These are phyloP conservation scores for Macrosiphum euphorbiae DNA, from an alignment of 2,888 invertebrate genomes.

Conservation along the genomic window DNA sequence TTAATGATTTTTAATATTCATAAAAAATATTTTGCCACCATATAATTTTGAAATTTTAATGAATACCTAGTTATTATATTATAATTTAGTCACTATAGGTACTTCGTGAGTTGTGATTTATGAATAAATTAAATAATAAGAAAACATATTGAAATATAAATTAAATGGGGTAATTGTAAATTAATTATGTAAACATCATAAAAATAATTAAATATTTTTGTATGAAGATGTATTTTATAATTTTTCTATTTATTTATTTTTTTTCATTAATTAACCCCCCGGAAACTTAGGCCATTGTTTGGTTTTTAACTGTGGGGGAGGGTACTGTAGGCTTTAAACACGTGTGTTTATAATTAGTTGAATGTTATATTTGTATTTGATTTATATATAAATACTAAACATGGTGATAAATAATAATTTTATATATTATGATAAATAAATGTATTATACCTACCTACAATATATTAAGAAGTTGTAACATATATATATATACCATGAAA, in stretches of 20 bases:
- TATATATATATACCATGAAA: too few species aligned
- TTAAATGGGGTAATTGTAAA: not conserved
- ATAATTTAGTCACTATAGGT: not conserved
- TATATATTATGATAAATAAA: too few species aligned
- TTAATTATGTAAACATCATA: not conserved
- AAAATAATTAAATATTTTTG: not conserved
- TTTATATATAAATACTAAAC: not conserved
- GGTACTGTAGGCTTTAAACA: too few species aligned
- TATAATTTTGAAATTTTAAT: not conserved
- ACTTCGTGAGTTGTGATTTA: not conserved
- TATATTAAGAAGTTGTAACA: too few species aligned
- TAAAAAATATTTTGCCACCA: not conserved
- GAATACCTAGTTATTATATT: not conserved
- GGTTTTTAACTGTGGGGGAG: too few species aligned
- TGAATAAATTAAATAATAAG: not conserved
- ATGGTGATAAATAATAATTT: too few species aligned
- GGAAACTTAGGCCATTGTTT: too few species aligned
- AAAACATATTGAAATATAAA: conserved; percentile 3
- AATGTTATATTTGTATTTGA: not conserved
- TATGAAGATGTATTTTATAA: not conserved
- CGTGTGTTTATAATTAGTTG: not conserved
- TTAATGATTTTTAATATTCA: not conserved
- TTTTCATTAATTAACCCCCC: too few species aligned
- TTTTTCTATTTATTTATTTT: not conserved
- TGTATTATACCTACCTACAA: too few species aligned